Evolutionary conservation across 1,140 invertebrate species (phyloP).

Genomic region (Nautilus pompilius): DNA sequence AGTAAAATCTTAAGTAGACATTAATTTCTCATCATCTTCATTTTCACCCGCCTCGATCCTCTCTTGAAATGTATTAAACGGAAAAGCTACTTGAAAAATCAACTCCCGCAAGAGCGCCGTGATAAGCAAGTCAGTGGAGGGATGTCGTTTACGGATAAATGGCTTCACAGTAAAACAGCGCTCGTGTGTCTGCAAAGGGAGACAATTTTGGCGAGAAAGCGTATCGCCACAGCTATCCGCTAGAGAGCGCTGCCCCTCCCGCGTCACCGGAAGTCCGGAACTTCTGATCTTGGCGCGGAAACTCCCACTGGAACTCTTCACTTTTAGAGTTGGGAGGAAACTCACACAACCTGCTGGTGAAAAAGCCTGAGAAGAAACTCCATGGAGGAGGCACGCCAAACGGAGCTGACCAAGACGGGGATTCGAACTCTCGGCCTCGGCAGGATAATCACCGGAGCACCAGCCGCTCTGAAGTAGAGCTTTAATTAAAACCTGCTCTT

Average conservation of each 20-base stretch:
- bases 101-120: not conserved
- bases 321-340: too few species aligned
- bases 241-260: too few species aligned
- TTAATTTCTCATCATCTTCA: not conserved
- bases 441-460: not conserved
- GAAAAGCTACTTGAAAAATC: not conserved
- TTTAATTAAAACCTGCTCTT: not conserved
- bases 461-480: not conserved
- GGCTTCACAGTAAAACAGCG: not conserved
- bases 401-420: not conserved
- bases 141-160: not conserved
- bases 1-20: conserved; percentile 1
- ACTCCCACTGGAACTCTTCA: too few species aligned
- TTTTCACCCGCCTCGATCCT: too few species aligned
- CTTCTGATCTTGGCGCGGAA: too few species aligned
- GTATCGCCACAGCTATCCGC: too few species aligned
- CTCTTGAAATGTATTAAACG: not conserved
- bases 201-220: too few species aligned
- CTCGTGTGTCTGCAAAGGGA: not conserved
- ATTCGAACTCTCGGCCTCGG: not conserved
- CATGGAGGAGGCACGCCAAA: not conserved
- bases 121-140: not conserved
- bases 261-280: too few species aligned
- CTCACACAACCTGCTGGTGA: too few species aligned
- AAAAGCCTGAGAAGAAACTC: too few species aligned